Percentiles rank a stretch among this genome's conserved stretches.
phyloP scores from a whole-genome alignment of 2,888 invertebrate species.

The Nemoura dubitans region DNA sequence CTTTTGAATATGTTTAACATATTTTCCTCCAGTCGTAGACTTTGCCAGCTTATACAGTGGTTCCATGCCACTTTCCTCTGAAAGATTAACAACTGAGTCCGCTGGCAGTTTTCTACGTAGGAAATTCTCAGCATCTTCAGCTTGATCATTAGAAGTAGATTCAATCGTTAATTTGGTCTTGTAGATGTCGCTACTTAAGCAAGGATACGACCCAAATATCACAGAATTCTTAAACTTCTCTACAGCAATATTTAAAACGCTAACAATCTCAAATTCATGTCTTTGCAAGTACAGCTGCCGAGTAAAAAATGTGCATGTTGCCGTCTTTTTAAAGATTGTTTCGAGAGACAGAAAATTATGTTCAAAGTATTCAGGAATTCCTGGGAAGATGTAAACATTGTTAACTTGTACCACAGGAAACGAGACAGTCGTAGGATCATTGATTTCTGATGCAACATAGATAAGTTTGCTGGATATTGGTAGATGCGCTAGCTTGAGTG shows the following conservation, averaged over 20 bases:
- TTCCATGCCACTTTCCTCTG: conserved; percentile 50
- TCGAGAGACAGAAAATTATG: conserved; percentile 51
- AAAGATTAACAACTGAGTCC: conserved; percentile 59
- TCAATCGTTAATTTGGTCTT: conserved; percentile 65
- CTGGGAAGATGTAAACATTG: conserved; percentile 72
- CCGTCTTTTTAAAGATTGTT: conserved; percentile 56
- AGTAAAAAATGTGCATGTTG: conserved; percentile 54
- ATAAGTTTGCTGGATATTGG: conserved; percentile 60
- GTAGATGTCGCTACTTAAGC: conserved; percentile 62
- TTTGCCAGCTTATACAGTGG: conserved; percentile 51
- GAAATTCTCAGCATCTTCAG: conserved; percentile 58
- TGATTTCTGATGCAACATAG: conserved; percentile 56
- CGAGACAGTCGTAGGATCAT: conserved; percentile 53
- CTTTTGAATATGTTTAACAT: neutral
- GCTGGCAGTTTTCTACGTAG: conserved; percentile 58
- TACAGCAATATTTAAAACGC: conserved; percentile 60
- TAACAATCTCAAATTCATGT: conserved; percentile 58
- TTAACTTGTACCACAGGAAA: conserved; percentile 57
- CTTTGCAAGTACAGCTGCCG: conserved; percentile 54
- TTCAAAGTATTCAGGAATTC: conserved; percentile 65
- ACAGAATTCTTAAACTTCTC: conserved; percentile 61
- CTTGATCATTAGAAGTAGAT: conserved; percentile 57
- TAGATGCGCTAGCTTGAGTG: conserved; percentile 56
- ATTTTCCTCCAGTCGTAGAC: conserved; percentile 8
- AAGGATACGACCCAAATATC: conserved; percentile 69